Evolutionary conservation across 1,140 invertebrate species (phyloP), one percentile per base, ranked within the genome.

Genomic region (Micrasema minimum): DNA sequence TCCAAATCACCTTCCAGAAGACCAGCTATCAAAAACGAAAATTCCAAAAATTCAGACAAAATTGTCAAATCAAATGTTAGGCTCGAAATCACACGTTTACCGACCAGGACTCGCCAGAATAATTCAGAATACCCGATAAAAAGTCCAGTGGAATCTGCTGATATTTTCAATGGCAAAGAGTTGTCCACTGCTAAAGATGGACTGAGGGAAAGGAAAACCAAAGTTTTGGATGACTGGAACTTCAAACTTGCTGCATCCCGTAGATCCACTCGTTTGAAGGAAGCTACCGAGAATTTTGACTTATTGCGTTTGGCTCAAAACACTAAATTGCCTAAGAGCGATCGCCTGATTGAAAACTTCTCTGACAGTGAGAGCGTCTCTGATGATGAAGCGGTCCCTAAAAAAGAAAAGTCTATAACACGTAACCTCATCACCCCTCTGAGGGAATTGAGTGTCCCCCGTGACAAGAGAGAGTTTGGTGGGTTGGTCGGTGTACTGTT

Each of bases 401-500:
- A 59, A n/a, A 66, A 45, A 45, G 23, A 50, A n/a, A 61, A 37
- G 9, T 69, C 69, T 12, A 51, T 41, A n/a, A 66, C 70, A 2
- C 66, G 74, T 10, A 66, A 53, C 41, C 45, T 75, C 22, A 61
- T 65, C 18, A 75, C 74, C 2, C 74, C 74, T 0, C 23, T 71
- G 11, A 62, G 41, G 37, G 59, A 64, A 35, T 1, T 64, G 20
- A 66, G 45, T 16, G 43, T 67, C 22, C 18, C 38, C 18, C 14
- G 16, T 9, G 46, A 22, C 20, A 7, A 11, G 0, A 11, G 31
- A 10, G 53, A 71, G 37, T 71, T 50, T n/a, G 59, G 66, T 7
- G 55, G 66, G 14, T 18, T 11, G 16, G 20, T 61, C 1, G 46
- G 45, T 6, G 62, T 59, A 9, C 7, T 48, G 7, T 26, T 65